Evolutionary conservation across 2,113 vertebrate species (phyloP).

Genomic region (Zootoca vivipara): DNA sequence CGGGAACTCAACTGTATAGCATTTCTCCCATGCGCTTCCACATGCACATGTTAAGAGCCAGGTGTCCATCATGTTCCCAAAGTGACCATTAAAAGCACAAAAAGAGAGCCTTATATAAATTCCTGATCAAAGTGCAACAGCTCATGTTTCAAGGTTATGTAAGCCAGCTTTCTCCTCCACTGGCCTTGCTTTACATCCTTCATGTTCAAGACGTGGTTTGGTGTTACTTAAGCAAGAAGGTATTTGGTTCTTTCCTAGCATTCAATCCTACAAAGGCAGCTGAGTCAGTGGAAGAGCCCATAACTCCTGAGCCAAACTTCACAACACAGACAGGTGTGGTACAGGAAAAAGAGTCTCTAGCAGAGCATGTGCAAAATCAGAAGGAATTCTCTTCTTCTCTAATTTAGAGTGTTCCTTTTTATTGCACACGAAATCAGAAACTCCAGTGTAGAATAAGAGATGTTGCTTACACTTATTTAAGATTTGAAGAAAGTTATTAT

Average conservation of each 20-base stretch:
- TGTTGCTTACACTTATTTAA: constrained; percentile 58
- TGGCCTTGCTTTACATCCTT: constrained; percentile 54
- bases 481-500: constrained; percentile 75
- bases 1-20: constrained; percentile 64
- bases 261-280: constrained; percentile 75
- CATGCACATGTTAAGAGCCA: constrained; percentile 55
- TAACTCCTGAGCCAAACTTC: constrained; percentile 71
- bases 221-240: constrained; percentile 69
- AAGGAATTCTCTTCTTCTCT: constrained; percentile 70
- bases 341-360: constrained; percentile 69
- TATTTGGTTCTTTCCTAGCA: constrained; percentile 73
- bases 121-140: constrained; percentile 57
- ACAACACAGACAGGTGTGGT: constrained; percentile 64
- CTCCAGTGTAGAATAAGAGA: constrained; percentile 65
- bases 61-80: constrained; percentile 63
- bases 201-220: constrained; percentile 64
- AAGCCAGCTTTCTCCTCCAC: constrained; percentile 61
- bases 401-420: constrained; percentile 67
- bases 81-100: constrained; percentile 23
- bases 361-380: constrained; percentile 70
- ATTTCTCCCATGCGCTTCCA: constrained; percentile 57
- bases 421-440: constrained; percentile 63
- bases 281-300: constrained; percentile 71
- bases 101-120: constrained; percentile 54
- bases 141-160: constrained; percentile 60